phyloP scores from a whole-genome alignment of 2,797 vertebrate species.

The Bradypodion ventrale region DNA sequence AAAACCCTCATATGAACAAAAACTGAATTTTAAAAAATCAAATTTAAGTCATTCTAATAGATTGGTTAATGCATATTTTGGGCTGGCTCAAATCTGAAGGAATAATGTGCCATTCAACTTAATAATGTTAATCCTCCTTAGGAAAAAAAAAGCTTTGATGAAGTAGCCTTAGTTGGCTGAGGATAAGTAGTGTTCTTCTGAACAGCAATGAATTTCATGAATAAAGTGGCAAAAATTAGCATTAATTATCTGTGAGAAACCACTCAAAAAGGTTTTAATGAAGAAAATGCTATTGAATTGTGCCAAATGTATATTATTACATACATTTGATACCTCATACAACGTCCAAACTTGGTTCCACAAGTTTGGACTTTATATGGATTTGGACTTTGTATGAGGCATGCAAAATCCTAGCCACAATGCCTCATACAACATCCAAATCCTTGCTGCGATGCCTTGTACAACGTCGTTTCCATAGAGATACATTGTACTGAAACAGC shows the following conservation, averaged over 20 bases:
- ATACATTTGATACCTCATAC: no score
- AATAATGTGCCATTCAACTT: constrained; percentile 20
- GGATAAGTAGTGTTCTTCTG: constrained; percentile 37
- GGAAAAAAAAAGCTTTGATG: constrained; percentile 42
- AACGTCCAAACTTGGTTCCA: no score
- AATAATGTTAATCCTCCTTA: constrained; percentile 54
- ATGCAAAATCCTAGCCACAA: no score
- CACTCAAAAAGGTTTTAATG: constrained; percentile 35
- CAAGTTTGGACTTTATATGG: no score
- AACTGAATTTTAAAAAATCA: constrained; percentile 29
- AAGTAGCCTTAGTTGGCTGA: constrained; percentile 46
- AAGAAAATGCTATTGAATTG: constrained; percentile 33
- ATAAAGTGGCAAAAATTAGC: constrained; percentile 41
- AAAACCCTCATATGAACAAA: constrained; percentile 21
- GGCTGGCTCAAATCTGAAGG: background rate
- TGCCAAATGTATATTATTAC: constrained; percentile 1
- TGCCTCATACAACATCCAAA: no score
- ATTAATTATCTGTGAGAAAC: constrained; percentile 35
- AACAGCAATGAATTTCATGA: constrained; percentile 43
- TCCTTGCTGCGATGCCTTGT: no score
- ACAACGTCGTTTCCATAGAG: no score
- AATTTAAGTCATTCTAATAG: constrained; percentile 20
- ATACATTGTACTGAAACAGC: no score
- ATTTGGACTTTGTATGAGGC: no score
- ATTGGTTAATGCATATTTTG: constrained; percentile 33